Percentiles rank a stretch among this genome's conserved stretches.
Evolutionary conservation across 92 coral and sea anemone genomes (phyloP).

Genomic region (Epizoanthus rinbou): DNA sequence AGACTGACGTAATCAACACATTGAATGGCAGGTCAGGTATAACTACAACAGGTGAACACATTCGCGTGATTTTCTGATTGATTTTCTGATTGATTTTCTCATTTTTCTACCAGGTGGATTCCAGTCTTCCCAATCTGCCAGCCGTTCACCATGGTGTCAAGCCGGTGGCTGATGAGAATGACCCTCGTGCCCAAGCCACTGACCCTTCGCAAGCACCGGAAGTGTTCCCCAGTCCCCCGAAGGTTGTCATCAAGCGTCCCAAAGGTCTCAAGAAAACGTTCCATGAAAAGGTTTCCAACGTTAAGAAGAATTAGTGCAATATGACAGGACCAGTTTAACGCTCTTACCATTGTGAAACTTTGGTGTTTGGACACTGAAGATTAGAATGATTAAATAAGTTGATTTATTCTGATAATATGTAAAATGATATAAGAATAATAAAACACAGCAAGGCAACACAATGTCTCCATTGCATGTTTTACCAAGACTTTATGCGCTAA

Average conservation of each 20-base stretch:
- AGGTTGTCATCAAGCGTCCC: slow-evolving; percentile 5
- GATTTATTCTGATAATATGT: too few species aligned
- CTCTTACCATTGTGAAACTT: too few species aligned
- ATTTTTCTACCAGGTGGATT: not conserved
- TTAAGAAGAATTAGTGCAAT: not conserved
- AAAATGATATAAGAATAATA: too few species aligned
- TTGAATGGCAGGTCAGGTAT: too few species aligned
- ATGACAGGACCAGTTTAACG: too few species aligned
- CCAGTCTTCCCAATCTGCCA: not conserved
- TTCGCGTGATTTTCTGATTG: not conserved
- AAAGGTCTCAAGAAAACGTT: not conserved
- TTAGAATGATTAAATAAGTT: too few species aligned
- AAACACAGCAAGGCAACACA: too few species aligned
- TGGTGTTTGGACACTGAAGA: too few species aligned
- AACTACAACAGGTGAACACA: not conserved
- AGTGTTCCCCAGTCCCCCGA: slow-evolving; percentile 1
- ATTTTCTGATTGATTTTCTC: not conserved
- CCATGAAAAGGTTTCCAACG: not conserved
- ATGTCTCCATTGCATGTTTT: too few species aligned
- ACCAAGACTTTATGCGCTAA: too few species aligned
- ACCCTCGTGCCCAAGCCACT: not conserved
- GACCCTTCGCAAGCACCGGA: not conserved
- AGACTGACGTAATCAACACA: too few species aligned
- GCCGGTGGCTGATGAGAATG: not conserved
- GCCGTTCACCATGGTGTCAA: not conserved